These are phyloP conservation scores for Sebastes schlegelii DNA, from an alignment of 2,113 vertebrate species.

Conservation along the genomic window DNA sequence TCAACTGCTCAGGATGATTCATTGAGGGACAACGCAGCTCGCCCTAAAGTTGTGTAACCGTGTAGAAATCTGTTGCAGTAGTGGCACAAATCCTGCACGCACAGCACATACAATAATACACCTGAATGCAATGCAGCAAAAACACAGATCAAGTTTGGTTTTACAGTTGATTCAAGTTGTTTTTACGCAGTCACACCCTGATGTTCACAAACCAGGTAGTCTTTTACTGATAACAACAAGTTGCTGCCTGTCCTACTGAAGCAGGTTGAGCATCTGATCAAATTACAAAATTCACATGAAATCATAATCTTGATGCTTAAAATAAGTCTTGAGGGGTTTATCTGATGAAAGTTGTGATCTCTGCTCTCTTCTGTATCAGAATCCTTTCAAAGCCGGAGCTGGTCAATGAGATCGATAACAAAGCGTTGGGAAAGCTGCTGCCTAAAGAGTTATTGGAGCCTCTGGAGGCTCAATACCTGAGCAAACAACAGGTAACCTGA, in stretches of 20 bases:
- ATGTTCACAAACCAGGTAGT: background rate
- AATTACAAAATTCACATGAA: background rate
- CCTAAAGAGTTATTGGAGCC: constrained; percentile 69
- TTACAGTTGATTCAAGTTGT: background rate
- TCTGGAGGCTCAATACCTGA: constrained; percentile 86
- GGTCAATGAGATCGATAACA: constrained; percentile 72
- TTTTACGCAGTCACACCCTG: background rate
- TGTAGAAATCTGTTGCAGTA: background rate
- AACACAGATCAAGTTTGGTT: background rate
- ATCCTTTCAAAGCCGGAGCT: constrained; percentile 83
- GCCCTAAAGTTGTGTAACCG: background rate
- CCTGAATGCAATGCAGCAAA: background rate
- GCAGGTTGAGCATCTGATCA: background rate
- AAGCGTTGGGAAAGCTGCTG: constrained; percentile 85
- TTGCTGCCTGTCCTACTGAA: background rate
- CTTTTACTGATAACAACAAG: too few relatives aligned
- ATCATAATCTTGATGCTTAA: background rate
- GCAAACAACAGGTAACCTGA: constrained; percentile 82
- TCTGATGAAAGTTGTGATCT: background rate
- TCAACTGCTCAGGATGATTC: background rate
- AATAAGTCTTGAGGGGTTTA: background rate
- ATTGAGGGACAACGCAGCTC: background rate
- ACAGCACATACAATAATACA: background rate
- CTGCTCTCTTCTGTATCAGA: constrained; percentile 76
- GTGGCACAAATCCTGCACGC: background rate